phyloP scores from a whole-genome alignment of 2,113 vertebrate species.

The Garra rufa region DNA sequence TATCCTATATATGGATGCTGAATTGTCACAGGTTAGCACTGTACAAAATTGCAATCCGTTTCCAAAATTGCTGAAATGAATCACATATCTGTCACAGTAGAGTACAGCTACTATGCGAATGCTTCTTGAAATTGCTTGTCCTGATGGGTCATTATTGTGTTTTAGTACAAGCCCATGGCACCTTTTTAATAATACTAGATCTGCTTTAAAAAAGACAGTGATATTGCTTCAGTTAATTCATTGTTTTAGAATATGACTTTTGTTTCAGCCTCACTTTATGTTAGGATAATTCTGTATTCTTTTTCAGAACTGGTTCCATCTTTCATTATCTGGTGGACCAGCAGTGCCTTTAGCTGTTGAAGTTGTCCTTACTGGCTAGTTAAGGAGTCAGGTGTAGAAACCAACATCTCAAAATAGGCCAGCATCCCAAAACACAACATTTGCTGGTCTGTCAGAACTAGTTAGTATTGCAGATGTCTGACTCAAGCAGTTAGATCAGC shows the following conservation, averaged over 20 bases:
- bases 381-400: neutral
- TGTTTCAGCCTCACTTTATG: neutral
- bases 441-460: slow-evolving; percentile 5
- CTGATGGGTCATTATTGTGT: slow-evolving; percentile 19
- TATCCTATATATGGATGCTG: neutral
- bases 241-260: slow-evolving; percentile 1
- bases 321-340: neutral
- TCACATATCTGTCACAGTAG: neutral
- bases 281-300: neutral
- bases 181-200: neutral
- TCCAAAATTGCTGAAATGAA: slow-evolving; percentile 16
- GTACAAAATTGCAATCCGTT: neutral
- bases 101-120: slow-evolving; percentile 12
- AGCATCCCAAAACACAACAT: slow-evolving; percentile 7
- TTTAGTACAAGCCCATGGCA: slow-evolving; percentile 6
- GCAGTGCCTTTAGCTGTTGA: neutral
- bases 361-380: neutral
- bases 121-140: slow-evolving; percentile 1
- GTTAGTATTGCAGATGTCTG: slow-evolving; percentile 9
- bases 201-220: slow-evolving; percentile 7
- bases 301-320: neutral
- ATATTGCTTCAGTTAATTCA: slow-evolving; percentile 5
- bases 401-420: neutral
- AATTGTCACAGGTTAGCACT: neutral
- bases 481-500: slow-evolving; percentile 23